Evolutionary conservation across 2,113 vertebrate genomes (phyloP).

Genomic region (Tapirus terrestris): DNA sequence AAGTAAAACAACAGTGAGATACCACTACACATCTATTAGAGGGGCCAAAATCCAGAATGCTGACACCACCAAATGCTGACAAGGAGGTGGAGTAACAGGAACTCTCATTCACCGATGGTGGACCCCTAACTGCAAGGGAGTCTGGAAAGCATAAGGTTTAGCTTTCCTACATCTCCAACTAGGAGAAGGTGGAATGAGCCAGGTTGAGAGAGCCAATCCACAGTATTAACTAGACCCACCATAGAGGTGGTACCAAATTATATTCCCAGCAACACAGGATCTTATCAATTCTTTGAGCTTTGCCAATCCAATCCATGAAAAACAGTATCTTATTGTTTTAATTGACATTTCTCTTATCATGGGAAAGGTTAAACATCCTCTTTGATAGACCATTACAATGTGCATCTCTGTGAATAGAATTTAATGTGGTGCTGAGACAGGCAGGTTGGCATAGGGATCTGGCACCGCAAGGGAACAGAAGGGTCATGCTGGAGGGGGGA

Average conservation of each 20-base stretch:
- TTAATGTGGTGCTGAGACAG: neutral
- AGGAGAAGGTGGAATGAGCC: neutral
- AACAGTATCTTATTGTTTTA: neutral
- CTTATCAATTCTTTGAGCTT: neutral
- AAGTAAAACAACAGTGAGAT: neutral
- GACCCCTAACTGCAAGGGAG: neutral
- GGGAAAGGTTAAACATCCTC: neutral
- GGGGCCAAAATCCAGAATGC: neutral
- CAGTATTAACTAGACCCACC: neutral
- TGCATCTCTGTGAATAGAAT: neutral
- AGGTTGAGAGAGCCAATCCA: neutral
- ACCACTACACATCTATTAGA: neutral
- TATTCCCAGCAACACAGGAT: neutral
- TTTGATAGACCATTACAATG: neutral
- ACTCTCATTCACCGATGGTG: neutral
- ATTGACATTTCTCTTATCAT: neutral
- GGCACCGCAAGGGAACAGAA: too few relatives aligned
- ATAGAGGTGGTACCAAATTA: neutral
- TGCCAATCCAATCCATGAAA: neutral
- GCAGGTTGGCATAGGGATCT: too few relatives aligned
- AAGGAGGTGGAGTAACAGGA: neutral
- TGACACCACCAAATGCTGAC: neutral
- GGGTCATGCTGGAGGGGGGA: too few relatives aligned
- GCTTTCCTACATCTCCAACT: neutral
- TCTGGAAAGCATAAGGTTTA: neutral